Base-by-base conservation (phyloP, 2,888 invertebrate genomes). In the Drosophila sordidula region DNA sequence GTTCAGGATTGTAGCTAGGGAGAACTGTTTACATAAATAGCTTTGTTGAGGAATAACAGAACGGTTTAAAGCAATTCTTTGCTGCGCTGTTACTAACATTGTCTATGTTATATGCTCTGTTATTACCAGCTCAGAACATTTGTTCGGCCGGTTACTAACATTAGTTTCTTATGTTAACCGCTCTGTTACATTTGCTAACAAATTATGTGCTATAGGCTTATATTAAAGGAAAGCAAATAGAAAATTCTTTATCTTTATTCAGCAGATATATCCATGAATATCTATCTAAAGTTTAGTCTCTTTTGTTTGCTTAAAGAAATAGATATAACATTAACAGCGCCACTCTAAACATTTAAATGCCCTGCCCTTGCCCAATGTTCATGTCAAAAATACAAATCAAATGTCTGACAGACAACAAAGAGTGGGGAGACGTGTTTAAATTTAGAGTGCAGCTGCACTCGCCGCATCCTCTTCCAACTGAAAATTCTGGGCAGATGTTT, bases 371-470 rank as follows among this genome's bases (percentile, higher is more conserved):
- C 61, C 32, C 22, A 50, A 67, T 57, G 38, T 56, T 16, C 18
- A 39, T 14, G 70, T 51, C 41, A 50, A 26, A 62, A 26, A 66
- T 57, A 34, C 34, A 67, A 73, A 73, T 67, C 47, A 59, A 45
- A 49, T 51, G 41, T 45, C 49, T 39, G 39, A 39, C 34, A 32
- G 50, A 12, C 12, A 9, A 11, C 14, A 16, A 9, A 14, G 34
- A 18, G 26, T 34, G 45, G 47, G 41, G 29, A 62, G 42, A 45
- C 42, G 39, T 49, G 51, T 59, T 68, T 75, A 75, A 65, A 75
- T 50, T 44, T 70, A 78, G 63, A 70, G 12, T 61, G 50, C 75
- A 74, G 61, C 64, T 59, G 65, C 52, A 61, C 41, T 42, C 42
- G 34, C 41, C 42, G 25, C 41, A 16, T 42, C 25, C 16, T 16